Percentiles rank a stretch among this genome's conserved stretches.
phyloP scores from a whole-genome alignment of 2,797 vertebrate genomes.

The Pitangus sulphuratus region DNA sequence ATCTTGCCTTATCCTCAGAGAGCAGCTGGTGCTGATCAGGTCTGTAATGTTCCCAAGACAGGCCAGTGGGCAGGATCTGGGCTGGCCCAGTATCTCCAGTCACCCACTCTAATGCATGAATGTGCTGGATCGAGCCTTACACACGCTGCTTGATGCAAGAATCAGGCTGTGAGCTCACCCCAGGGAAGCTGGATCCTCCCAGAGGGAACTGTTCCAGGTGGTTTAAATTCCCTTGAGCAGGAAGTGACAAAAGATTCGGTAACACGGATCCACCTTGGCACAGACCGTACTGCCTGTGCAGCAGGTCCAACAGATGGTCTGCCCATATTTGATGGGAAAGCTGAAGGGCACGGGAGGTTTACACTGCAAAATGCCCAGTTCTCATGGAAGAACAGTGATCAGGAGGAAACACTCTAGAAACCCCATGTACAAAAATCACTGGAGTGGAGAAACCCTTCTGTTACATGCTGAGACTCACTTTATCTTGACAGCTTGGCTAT shows the following conservation, averaged over 20 bases:
- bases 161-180: not conserved
- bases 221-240: not conserved
- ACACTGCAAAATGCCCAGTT: not conserved
- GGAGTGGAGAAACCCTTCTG: not conserved
- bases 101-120: not conserved
- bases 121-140: rapidly evolving
- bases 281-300: not conserved
- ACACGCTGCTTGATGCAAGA: rapidly evolving
- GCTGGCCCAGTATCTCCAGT: not conserved
- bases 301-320: not conserved
- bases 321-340: not conserved
- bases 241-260: not conserved
- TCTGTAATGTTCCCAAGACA: not conserved
- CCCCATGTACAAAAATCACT: not conserved
- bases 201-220: not conserved
- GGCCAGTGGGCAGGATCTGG: not conserved
- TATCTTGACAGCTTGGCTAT: not conserved
- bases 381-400: not conserved
- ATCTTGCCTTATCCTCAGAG: not conserved
- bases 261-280: rapidly evolving
- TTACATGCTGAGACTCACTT: not conserved
- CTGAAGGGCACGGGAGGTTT: not conserved
- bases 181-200: not conserved
- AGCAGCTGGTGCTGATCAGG: not conserved
- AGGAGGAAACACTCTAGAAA: not conserved